These are phyloP conservation scores for Marmota monax DNA, from an alignment of 2,113 vertebrate species.

Conservation along the genomic window DNA sequence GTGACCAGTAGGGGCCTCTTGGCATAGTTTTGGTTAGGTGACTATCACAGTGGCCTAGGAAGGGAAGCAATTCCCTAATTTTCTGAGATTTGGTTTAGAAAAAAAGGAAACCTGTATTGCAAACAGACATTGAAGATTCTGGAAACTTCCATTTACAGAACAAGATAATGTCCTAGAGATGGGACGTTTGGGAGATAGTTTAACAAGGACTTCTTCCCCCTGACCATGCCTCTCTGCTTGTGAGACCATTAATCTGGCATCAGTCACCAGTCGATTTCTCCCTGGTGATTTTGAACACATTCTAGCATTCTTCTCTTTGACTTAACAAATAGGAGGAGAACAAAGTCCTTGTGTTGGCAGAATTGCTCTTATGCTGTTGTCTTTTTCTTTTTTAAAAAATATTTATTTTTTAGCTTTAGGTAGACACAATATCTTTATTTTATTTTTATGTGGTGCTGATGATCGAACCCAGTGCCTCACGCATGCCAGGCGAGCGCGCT, in stretches of 20 bases:
- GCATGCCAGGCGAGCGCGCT: too few species aligned
- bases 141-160: not conserved
- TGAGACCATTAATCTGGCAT: not conserved
- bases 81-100: not conserved
- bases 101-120: not conserved
- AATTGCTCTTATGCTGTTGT: not conserved
- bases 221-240: not conserved
- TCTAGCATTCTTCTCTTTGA: not conserved
- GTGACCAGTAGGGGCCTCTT: not conserved
- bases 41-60: not conserved
- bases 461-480: too few species aligned
- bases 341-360: slow-evolving; percentile 3
- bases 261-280: not conserved
- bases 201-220: not conserved
- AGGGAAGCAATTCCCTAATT: not conserved
- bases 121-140: not conserved
- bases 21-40: not conserved
- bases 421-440: too few species aligned
- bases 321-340: not conserved
- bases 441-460: too few species aligned
- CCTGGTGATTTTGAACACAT: not conserved
- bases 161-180: not conserved
- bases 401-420: too few species aligned
- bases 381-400: not conserved
- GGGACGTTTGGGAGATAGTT: not conserved